Base-by-base conservation (phyloP, 2,888 invertebrate species). In the Noctua janthina region DNA sequence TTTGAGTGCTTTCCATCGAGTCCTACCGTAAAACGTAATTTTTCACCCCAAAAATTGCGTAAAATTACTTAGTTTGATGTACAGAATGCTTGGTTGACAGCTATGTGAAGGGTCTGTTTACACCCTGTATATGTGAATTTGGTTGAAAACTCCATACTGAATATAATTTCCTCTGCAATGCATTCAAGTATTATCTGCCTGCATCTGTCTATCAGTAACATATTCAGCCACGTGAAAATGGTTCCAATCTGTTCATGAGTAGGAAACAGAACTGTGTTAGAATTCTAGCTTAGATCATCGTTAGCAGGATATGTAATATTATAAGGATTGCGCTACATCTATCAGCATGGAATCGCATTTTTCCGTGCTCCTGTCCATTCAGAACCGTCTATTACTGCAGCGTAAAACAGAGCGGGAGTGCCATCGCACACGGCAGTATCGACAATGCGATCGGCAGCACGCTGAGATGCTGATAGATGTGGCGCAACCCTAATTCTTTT, bases 171-270 rank as follows among this genome's bases (percentile, higher is more conserved):
- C n/a, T 78, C n/a, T 67, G 17, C 23, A 51, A 66, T 20, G 62
- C 39, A 15, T 69, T 72, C 51, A 5, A 13, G 39, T 66, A 54
- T 49, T 51, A 4, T 23, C 43, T 46, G 20, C n/a, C 29, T n/a
- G 72, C 29, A 51, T 77, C 69, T 29, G 29, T 78, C 79, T 51
- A 85, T 82, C 13, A 29, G 62, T 67, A 78, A 81, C 64, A 82
- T 51, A 79, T 67, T 78, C 74, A 82, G 17, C 67, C 72, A 86
- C 73, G 49, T 70, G 79, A 43, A 86, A 81, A 88, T 82, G 73
- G 79, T 79, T 81, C 69, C 78, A 88, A 84, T 84, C 83, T 76
- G 73, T 88, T 87, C 80, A 88, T 90, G 79, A 87, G 79, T 35
- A 51, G 75, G 59, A 79, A 73, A 79, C 76, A 78, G 88, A 64